Evolutionary conservation across 2,888 invertebrate species (phyloP), one percentile per base, ranked within the genome.

Genomic region (Melolontha melolontha): DNA sequence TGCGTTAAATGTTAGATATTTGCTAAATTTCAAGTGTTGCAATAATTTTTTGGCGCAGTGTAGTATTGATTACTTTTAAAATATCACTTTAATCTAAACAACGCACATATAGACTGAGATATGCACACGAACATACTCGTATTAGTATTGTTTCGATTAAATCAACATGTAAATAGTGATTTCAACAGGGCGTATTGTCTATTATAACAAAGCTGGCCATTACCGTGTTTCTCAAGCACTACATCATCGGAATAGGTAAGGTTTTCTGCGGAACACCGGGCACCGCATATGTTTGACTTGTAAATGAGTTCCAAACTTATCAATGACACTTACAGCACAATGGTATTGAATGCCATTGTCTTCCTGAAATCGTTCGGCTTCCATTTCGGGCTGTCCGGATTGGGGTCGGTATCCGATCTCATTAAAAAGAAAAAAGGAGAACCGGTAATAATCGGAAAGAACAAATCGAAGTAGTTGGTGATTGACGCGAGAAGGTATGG

Each of bases 121-220:
- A 34, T 6, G 34, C 4, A 34, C 8, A 34, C 7, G 10, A 34
- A 34, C 51, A 11, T 41, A 54, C 39, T 2, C 16, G 14, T 16
- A 55, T 55, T 17, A 40, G 8, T 16, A 17, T 55, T 17, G 55
- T 55, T 52, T 41, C 40, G 40, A 71, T 71, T 70, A 66, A 74
- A 74, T 74, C 74, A 74, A 68, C 71, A 74, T 74, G 71, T 72
- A 72, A 73, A 73, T 74, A 74, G 70, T 66, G 63, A 52, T 55
- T 40, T 40, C 17, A 17, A 41, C 11, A 16, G 44, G 44, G 44
- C 44, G 44, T 29, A 57, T 57, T 57, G 57, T 57, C 42, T 44
- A 27, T 27, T 42, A 17, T 57, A 71, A 71, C 71, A 74, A 73
- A 70, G 73, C 74, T 75, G 74, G 73, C 74, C 74, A 74, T 75